Percentiles rank a stretch among this genome's conserved stretches.
phyloP scores from a whole-genome alignment of 2,888 invertebrate species.

The Boloria selene region DNA sequence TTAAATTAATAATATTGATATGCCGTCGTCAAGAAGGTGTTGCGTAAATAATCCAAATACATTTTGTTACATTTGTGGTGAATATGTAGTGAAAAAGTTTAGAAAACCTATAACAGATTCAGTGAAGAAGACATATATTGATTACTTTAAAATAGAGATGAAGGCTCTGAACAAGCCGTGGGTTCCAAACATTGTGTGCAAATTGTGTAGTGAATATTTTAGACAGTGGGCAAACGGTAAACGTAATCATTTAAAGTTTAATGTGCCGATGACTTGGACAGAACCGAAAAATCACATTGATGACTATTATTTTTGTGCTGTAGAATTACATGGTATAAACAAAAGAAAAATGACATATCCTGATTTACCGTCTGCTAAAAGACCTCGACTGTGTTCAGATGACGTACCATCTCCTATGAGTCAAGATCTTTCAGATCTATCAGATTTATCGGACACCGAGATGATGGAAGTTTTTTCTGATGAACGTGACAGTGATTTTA shows the following conservation, averaged over 20 bases:
- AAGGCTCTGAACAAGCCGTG: too few species aligned
- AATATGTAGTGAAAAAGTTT: too few species aligned
- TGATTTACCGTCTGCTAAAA: conserved; percentile 26
- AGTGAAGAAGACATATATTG: too few species aligned
- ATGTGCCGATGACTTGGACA: conserved; percentile 24
- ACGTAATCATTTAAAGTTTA: conserved; percentile 15
- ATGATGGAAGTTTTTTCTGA: neutral
- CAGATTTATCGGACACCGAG: conserved; percentile 1
- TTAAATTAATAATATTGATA: too few species aligned
- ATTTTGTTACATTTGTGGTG: too few species aligned
- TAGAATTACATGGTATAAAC: conserved; percentile 23
- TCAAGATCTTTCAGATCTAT: conserved; percentile 16
- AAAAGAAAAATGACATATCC: conserved; percentile 20
- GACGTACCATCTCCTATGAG: conserved; percentile 8
- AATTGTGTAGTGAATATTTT: conserved; percentile 16
- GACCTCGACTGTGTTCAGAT: conserved; percentile 20
- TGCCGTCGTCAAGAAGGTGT: too few species aligned
- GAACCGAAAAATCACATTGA: conserved; percentile 30
- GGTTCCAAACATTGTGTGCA: too few species aligned
- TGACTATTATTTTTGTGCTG: conserved; percentile 28
- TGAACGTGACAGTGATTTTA: neutral
- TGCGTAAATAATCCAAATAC: too few species aligned
- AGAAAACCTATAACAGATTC: too few species aligned
- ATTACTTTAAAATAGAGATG: too few species aligned
- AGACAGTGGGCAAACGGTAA: conserved; percentile 8